Conservation (phyloP, 2,113 vertebrate genomes). For the Cyprinodon tularosa region DNA sequence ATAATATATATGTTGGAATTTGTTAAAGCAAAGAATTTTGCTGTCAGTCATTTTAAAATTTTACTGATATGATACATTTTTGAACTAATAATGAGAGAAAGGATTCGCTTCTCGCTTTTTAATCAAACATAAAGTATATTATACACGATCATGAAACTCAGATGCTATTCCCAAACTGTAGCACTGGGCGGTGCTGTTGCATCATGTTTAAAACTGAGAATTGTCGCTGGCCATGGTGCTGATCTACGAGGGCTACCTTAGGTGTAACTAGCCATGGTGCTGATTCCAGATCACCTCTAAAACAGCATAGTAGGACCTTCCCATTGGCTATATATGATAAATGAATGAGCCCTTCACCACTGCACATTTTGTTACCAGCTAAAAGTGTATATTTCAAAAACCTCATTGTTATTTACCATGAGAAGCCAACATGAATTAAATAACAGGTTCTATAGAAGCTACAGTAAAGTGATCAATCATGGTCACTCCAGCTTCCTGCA, state of each 20-base stretch:
- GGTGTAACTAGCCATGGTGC: conserved; percentile 17
- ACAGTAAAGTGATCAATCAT: not conserved
- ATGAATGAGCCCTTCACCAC: not conserved
- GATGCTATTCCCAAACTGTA: not conserved
- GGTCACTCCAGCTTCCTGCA: not conserved
- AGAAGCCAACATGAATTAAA: not conserved
- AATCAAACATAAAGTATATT: not conserved
- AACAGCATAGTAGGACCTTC: not conserved
- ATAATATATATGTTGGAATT: too few relatives aligned
- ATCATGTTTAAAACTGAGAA: not conserved
- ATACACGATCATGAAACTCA: not conserved
- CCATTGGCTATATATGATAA: not conserved
- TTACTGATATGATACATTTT: not conserved
- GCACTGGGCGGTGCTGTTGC: conserved; percentile 34
- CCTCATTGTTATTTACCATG: not conserved
- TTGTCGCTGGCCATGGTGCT: conserved; percentile 60
- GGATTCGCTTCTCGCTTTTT: not conserved
- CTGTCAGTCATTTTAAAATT: not conserved
- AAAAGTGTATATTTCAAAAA: not conserved
- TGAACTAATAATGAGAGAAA: not conserved
- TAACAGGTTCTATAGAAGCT: not conserved
- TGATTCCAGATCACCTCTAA: not conserved
- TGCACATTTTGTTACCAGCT: not conserved
- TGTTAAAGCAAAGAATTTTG: not conserved
- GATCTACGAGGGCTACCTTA: not conserved